Evolutionary conservation across 2,797 vertebrate species (phyloP), one percentile per base, ranked within the genome.

Genomic region (Sardinella longiceps): DNA sequence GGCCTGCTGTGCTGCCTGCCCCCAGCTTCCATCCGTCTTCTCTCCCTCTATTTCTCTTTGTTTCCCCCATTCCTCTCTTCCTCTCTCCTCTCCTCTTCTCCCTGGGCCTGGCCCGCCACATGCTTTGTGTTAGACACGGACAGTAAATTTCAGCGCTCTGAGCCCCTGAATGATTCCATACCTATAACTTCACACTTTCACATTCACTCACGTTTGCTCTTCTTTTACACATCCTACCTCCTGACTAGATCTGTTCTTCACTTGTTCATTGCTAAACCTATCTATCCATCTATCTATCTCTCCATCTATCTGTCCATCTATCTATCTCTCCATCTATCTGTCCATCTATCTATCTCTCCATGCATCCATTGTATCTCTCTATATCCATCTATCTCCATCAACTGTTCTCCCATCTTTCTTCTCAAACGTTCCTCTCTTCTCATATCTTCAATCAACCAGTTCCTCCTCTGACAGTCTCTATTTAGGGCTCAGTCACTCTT

Each of bases 61-160:
- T 89, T 89, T 88, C 87, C 84, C 87, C 88, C 88, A 83, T 77
- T 53, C 80, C 83, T 81, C 51, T 86, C 84, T 50, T 23, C 30
- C 66, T 85, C 50, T 80, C 80, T 77, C 82, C 83, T 83, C 33
- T 88, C 81, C 85, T 37, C 85, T 87, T 88, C 88, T 88, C 86
- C 83, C 88, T 88, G 87, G 87, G 87, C 85, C 85, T 77, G 53
- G 82, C 92, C 92, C 86, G 89, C 85, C 92, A 94, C 94, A 94
- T 95, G 94, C 92, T 94, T 91, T 91, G 92, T 93, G 93, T 95
- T 95, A 95, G 93, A 89, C 89, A 94, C 90, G 90, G 92, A 93
- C 92, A 93, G 93, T 95, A 95, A 95, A 95, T 95, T 94, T 93
- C 90, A 87, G 90, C 91, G 82, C 89, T 90, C 88, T 90, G 90